Evolutionary conservation across 2,888 invertebrate genomes (phyloP).

Genomic region (Odontocolon sp.): DNA sequence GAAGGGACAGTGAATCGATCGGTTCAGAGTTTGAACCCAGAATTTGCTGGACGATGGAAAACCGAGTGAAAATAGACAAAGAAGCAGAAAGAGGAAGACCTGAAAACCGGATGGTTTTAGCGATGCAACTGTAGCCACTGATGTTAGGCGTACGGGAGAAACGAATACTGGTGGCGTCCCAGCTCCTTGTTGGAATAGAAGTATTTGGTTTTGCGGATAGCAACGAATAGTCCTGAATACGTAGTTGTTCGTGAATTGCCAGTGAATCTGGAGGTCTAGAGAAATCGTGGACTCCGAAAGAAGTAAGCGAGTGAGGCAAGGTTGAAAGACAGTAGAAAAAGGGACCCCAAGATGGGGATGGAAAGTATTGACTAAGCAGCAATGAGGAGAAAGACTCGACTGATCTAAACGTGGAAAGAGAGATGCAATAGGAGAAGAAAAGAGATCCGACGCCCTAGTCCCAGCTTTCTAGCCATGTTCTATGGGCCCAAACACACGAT

Average conservation of each 20-base stretch:
- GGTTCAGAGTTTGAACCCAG: conserved; percentile 32
- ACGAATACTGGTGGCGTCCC: neutral
- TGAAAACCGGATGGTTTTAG: conserved; percentile 1
- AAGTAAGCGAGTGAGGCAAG: conserved; percentile 3
- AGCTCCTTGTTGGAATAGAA: neutral
- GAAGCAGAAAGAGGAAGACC: neutral
- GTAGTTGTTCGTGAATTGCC: neutral
- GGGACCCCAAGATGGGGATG: neutral
- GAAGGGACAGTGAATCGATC: conserved; percentile 30
- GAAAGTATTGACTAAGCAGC: conserved; percentile 38
- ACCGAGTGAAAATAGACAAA: neutral
- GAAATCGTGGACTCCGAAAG: neutral
- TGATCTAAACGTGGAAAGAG: conserved; percentile 43
- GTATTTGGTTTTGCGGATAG: conserved; percentile 3
- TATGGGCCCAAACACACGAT: conserved; percentile 46
- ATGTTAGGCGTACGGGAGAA: neutral
- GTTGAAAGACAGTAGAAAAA: conserved; percentile 11
- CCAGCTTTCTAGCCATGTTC: conserved; percentile 19
- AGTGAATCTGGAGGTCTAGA: neutral
- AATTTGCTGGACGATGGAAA: neutral
- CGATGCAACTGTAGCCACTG: neutral
- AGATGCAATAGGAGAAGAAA: conserved; percentile 27
- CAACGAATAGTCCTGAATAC: neutral
- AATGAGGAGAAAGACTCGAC: conserved; percentile 38
- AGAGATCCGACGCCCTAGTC: conserved; percentile 42